phyloP scores from a whole-genome alignment of 2,888 invertebrate species.

The Melangyna quadrimaculata region DNA sequence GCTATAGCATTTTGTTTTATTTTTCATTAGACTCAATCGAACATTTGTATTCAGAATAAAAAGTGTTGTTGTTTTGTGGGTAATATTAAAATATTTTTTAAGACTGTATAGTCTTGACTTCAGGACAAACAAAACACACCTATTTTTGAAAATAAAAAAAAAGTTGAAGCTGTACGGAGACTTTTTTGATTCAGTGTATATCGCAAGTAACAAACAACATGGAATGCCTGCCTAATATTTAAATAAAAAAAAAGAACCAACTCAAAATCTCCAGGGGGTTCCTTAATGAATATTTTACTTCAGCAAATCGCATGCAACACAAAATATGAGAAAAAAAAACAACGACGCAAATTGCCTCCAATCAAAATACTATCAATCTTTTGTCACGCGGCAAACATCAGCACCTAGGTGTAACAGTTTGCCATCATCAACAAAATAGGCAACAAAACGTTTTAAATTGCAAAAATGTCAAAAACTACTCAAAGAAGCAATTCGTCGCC shows the following conservation, averaged over 20 bases:
- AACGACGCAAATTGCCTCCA: slow-evolving; percentile 9
- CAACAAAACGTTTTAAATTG: slow-evolving; percentile 34
- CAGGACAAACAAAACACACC: too few relatives aligned
- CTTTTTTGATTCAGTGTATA: too few relatives aligned
- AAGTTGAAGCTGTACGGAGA: too few relatives aligned
- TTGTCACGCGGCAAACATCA: slow-evolving; percentile 59
- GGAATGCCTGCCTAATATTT: too few relatives aligned
- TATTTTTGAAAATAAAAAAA: too few relatives aligned
- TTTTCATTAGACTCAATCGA: too few relatives aligned
- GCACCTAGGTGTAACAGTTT: slow-evolving; percentile 25
- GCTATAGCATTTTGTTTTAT: too few relatives aligned
- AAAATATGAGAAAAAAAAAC: background rate
- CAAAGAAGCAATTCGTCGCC: slow-evolving; percentile 21
- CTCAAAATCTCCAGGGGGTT: background rate
- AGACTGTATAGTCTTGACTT: too few relatives aligned
- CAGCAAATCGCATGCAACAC: background rate
- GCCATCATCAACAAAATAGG: slow-evolving; percentile 35
- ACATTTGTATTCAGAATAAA: too few relatives aligned
- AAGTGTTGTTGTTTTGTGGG: too few relatives aligned
- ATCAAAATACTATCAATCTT: slow-evolving; percentile 33
- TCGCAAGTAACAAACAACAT: too few relatives aligned
- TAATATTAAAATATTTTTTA: too few relatives aligned
- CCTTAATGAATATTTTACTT: background rate
- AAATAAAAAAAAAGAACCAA: background rate
- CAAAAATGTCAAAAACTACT: slow-evolving; percentile 34